Percentiles rank a stretch among this genome's conserved stretches.
Evolutionary conservation across 2,113 vertebrate genomes (phyloP).

Genomic region (Istiophorus platypterus): DNA sequence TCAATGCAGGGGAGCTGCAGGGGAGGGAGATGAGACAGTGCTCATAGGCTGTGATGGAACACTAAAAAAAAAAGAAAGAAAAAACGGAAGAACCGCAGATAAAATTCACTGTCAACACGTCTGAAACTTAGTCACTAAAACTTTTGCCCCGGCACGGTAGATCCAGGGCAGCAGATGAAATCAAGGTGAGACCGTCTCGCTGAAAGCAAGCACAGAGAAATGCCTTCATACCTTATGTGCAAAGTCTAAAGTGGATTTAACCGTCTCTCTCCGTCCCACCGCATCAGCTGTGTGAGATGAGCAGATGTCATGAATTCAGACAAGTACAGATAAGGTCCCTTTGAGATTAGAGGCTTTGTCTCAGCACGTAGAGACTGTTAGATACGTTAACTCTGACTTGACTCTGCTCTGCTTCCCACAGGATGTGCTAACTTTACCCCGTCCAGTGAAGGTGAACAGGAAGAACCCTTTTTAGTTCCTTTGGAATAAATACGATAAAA

Average conservation of each 20-base stretch:
- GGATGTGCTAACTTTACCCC: constrained; percentile 13
- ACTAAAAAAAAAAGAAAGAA: too few relatives aligned
- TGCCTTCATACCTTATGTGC: constrained; percentile 21
- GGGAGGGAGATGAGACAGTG: too few relatives aligned
- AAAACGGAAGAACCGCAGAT: not conserved
- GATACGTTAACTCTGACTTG: constrained; percentile 34
- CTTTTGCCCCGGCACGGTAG: not conserved
- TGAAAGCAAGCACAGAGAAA: constrained; percentile 1
- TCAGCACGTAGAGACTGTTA: constrained; percentile 60
- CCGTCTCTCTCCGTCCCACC: constrained; percentile 45
- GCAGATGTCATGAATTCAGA: constrained; percentile 54
- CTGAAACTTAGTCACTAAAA: not conserved
- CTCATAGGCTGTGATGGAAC: not conserved
- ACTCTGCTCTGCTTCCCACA: constrained; percentile 17
- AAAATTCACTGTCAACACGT: not conserved
- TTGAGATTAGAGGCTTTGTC: constrained; percentile 60
- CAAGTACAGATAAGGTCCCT: constrained; percentile 53
- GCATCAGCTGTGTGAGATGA: constrained; percentile 47
- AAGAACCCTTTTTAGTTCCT: not conserved
- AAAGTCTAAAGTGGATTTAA: constrained; percentile 33
- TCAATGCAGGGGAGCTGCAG: not conserved
- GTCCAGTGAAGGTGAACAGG: not conserved
- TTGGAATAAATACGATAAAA: not conserved
- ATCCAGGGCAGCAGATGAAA: constrained; percentile 17
- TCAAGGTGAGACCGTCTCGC: constrained; percentile 1